Evolutionary conservation across 2,113 vertebrate genomes (phyloP).

Genomic region (Lonchura striata): DNA sequence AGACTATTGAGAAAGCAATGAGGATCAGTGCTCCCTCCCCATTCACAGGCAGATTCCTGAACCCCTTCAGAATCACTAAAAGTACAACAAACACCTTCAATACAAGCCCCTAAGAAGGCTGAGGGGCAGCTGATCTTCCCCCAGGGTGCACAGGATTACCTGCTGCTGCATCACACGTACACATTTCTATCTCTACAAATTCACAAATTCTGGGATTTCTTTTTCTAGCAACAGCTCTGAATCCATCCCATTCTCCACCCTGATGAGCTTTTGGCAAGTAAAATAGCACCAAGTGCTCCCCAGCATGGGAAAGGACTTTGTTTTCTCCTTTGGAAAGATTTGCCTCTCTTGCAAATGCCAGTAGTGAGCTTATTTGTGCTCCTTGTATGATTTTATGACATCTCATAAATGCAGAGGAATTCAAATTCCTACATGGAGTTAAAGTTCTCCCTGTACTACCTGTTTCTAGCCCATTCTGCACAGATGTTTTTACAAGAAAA

Average conservation of each 20-base stretch:
- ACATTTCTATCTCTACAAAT: neutral
- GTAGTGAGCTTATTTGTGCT: neutral
- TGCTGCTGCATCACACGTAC: neutral
- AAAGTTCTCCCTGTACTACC: neutral
- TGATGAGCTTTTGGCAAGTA: neutral
- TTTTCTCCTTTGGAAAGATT: conserved; percentile 1
- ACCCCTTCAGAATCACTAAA: neutral
- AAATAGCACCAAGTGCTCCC: neutral
- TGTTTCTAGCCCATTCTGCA: neutral
- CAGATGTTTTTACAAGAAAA: neutral
- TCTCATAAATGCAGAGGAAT: conserved; percentile 1
- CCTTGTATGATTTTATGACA: neutral
- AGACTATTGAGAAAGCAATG: neutral
- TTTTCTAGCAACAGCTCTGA: neutral
- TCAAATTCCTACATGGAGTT: neutral
- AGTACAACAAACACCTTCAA: neutral
- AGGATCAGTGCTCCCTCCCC: neutral
- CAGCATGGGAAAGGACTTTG: neutral
- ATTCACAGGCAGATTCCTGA: neutral
- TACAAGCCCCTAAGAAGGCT: neutral
- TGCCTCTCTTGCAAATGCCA: neutral
- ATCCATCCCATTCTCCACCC: neutral
- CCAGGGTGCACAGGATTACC: neutral
- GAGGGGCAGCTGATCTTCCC: neutral
- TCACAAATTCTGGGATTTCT: neutral